A percentile compares a stretch with the other conserved stretches of the same genome.
These are phyloP conservation scores for Perizoma flavofasciatum DNA, from an alignment of 2,888 invertebrate species.

Conservation along the genomic window DNA sequence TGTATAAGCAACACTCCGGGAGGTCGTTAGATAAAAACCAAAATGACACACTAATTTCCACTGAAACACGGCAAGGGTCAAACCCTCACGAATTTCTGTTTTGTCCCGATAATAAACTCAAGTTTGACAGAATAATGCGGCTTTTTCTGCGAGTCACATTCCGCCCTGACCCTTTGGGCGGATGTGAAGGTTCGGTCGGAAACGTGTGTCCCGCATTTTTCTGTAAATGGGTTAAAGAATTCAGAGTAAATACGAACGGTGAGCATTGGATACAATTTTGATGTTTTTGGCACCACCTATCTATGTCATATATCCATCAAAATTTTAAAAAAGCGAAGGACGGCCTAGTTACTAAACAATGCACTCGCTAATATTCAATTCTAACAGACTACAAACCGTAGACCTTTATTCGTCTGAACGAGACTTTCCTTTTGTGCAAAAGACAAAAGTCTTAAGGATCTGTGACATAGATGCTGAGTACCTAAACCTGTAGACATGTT, in stretches of 20 bases:
- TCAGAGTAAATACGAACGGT: no score
- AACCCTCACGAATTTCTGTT: conserved; percentile 21
- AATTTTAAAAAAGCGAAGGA: no score
- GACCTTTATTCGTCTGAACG: conserved; percentile 7
- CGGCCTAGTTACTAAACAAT: conserved; percentile 1
- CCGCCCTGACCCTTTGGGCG: conserved; percentile 13
- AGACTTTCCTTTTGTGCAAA: not conserved
- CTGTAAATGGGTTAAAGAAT: not conserved
- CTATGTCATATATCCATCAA: no score
- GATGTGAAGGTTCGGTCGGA: conserved; percentile 7
- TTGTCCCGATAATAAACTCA: conserved; percentile 24
- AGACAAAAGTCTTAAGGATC: conserved; percentile 9
- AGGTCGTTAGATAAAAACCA: conserved; percentile 4
- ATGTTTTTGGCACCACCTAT: no score
- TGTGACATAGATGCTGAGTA: conserved; percentile 6
- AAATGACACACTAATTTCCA: conserved; percentile 15
- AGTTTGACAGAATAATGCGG: conserved; percentile 22
- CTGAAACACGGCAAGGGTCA: conserved; percentile 17
- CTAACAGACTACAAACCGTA: not conserved
- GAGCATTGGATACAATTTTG: no score
- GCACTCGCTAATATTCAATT: conserved; percentile 10
- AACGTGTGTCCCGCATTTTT: conserved; percentile 2
- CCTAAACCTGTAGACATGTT: not conserved
- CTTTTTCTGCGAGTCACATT: conserved; percentile 9
- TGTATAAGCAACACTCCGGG: not conserved